Evolutionary conservation across 2,113 vertebrate genomes (phyloP), one percentile per base, ranked within the genome.

Genomic region (Prietella phreatophila): DNA sequence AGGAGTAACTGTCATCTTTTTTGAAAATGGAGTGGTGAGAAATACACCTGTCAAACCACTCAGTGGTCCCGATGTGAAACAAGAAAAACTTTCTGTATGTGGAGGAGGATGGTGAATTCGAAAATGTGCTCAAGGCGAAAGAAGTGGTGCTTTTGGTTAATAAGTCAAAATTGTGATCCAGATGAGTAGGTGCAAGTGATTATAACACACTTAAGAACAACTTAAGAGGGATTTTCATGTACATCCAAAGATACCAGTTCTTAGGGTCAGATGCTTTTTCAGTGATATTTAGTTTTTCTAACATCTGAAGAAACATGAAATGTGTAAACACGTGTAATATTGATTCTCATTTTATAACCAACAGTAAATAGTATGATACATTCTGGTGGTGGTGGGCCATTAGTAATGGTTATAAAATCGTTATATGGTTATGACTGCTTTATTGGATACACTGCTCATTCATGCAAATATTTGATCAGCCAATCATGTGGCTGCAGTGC

Each of bases 41-140:
- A 80, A 15, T 53, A 53, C 30, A 4, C 75, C 39, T 80, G 85
- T 86, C 85, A 86, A 86, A 78, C 56, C 56, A 56, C 76, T 79
- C 56, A 63, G 15, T 73, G 36, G 36, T 86, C 39, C 56, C 73
- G 20, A 5, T 53, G 58, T 50, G 42, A 75, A 86, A 53, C 73
- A 53, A 36, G 73, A 76, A 39, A 73, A 42, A 20, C 22, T 60
- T 78, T 78, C 71, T 20, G 60, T 15, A 33, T 30, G 85, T 22
- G 56, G 73, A 86, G 36, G 36, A 78, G 33, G 56, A 30, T 76
- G 58, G 42, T 86, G 58, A 80, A 79, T 25, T 53, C 33, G 13
- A 4, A 79, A 5, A n/a, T 0, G 55, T 50, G 33, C 19, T 86
- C 42, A 36, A 17, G 15, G 53, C 50, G 22, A 55, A 30, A 79